A percentile compares a stretch with the other conserved stretches of the same genome.
Evolutionary conservation across 2,113 vertebrate genomes (phyloP).

Genomic region (Neolamprologus falcicula): DNA sequence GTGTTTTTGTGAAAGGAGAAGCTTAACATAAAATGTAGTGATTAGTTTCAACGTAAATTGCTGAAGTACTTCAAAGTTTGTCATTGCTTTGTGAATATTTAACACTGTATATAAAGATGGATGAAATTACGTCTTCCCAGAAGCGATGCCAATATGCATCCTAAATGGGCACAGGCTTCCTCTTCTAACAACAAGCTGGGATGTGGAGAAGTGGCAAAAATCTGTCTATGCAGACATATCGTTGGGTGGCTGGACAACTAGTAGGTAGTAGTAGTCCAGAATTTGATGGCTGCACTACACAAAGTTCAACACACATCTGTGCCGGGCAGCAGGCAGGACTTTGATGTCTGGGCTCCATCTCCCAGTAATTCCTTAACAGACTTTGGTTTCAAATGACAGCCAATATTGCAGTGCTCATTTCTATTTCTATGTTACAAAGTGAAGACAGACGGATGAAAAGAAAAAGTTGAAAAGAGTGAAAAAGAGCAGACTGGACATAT

Average conservation of each 20-base stretch:
- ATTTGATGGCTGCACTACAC: not conserved
- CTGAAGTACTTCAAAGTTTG: not conserved
- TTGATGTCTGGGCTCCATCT: not conserved
- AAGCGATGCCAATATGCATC: not conserved
- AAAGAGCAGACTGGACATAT: not conserved
- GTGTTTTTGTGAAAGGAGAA: not conserved
- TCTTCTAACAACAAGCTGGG: not conserved
- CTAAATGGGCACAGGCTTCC: not conserved
- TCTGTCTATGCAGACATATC: not conserved
- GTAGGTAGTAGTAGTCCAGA: not conserved
- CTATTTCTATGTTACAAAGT: not conserved
- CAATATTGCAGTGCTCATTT: not conserved
- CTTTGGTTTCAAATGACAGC: not conserved
- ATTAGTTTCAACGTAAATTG: not conserved
- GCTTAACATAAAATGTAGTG: not conserved
- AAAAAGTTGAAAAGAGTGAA: not conserved
- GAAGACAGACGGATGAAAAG: not conserved
- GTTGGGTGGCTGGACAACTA: not conserved
- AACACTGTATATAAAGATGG: not conserved
- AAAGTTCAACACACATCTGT: not conserved
- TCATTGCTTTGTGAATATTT: not conserved
- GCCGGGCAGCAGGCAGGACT: not conserved
- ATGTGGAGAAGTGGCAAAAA: not conserved
- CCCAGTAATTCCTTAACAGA: not conserved
- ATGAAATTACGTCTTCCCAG: not conserved